Percentiles rank a stretch among this genome's conserved stretches.
Evolutionary conservation across 30 jellyfish, hydroid and myxozoan genomes (phyloP).

Genomic region (Sanderia malayensis): DNA sequence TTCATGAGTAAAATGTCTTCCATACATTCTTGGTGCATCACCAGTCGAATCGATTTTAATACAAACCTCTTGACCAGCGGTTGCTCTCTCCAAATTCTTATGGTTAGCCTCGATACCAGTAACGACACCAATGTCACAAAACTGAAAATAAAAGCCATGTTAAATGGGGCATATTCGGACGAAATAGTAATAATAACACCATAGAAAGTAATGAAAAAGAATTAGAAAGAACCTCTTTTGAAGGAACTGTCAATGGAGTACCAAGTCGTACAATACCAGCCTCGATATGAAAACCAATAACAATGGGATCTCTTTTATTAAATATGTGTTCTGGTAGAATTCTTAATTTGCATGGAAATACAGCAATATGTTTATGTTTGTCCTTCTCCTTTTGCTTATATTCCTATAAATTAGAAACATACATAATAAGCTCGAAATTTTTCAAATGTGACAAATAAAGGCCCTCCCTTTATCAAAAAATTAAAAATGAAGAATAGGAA

Average conservation of each 20-base stretch:
- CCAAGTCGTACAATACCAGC: conserved; percentile 95
- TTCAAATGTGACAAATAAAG: background rate
- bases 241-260: conserved; percentile 92
- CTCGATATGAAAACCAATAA: conserved; percentile 92
- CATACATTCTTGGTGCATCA: conserved; percentile 97
- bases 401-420: conserved; percentile 58
- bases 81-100: conserved; percentile 88
- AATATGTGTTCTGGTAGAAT: conserved; percentile 93
- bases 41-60: conserved; percentile 93
- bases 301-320: conserved; percentile 98
- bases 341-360: conserved; percentile 90
- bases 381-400: conserved; percentile 83
- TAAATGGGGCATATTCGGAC: background rate
- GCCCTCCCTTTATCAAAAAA: too few species aligned
- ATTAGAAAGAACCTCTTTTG: conserved; percentile 72
- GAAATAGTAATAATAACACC: background rate
- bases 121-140: conserved; percentile 86
- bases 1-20: conserved; percentile 98
- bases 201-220: background rate
- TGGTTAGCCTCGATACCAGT: conserved; percentile 99
- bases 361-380: conserved; percentile 87
- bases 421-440: background rate
- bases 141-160: conserved; percentile 28
- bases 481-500: too few species aligned
- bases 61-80: conserved; percentile 95